phyloP scores from a whole-genome alignment of 1,140 invertebrate genomes.

The Drosophila hydei region DNA sequence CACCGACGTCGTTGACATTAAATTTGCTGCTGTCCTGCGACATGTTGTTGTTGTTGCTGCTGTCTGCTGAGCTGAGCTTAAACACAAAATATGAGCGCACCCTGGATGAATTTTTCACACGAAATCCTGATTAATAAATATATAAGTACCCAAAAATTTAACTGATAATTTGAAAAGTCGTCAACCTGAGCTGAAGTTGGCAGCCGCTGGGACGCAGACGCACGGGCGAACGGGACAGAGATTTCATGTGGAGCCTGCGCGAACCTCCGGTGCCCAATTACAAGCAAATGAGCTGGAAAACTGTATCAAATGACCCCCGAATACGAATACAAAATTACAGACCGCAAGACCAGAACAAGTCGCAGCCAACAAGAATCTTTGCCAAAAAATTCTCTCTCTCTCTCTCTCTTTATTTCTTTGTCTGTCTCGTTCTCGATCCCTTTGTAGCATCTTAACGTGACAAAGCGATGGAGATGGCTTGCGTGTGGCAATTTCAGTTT shows the following conservation, averaged over 20 bases:
- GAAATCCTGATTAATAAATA: slow-evolving; percentile 81
- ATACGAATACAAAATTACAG: slow-evolving; percentile 81
- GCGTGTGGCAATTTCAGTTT: slow-evolving; percentile 83
- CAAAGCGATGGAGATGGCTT: slow-evolving; percentile 74
- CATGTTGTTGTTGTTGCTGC: slow-evolving; percentile 28
- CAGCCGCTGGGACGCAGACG: slow-evolving; percentile 13
- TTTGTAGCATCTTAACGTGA: slow-evolving; percentile 63
- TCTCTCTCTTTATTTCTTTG: neutral
- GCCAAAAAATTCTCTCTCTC: slow-evolving; percentile 28
- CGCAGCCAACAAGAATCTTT: slow-evolving; percentile 54
- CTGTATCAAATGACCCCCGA: slow-evolving; percentile 80
- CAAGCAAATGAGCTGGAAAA: slow-evolving; percentile 83
- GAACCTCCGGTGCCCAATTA: slow-evolving; percentile 74
- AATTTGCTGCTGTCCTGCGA: slow-evolving; percentile 46
- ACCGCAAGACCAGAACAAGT: slow-evolving; percentile 33
- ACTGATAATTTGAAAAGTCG: slow-evolving; percentile 82
- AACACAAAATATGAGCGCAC: slow-evolving; percentile 52
- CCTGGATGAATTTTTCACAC: slow-evolving; percentile 73
- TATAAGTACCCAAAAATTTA: slow-evolving; percentile 69
- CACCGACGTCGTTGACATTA: slow-evolving; percentile 79
- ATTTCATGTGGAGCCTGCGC: slow-evolving; percentile 64
- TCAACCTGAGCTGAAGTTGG: slow-evolving; percentile 68
- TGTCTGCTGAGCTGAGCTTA: slow-evolving; percentile 62
- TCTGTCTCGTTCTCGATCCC: neutral
- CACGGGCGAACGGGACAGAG: slow-evolving; percentile 6